Evolutionary conservation across 2,113 vertebrate genomes (phyloP).

Genomic region (Turnix velox): DNA sequence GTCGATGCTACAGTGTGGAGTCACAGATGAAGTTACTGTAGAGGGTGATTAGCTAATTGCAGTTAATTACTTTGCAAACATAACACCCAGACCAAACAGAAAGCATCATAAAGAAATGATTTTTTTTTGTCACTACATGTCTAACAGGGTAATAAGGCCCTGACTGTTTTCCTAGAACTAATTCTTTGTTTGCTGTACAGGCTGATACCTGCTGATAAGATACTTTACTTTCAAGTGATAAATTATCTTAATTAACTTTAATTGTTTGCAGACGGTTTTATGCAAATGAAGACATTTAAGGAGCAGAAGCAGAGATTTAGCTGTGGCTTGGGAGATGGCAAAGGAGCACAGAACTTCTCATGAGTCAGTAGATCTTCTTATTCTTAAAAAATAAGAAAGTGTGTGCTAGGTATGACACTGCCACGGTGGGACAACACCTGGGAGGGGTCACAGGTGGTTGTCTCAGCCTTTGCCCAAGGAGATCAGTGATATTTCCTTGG

Average conservation of each 20-base stretch:
- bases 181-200: constrained; percentile 64
- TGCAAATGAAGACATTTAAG: constrained; percentile 7
- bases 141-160: background rate
- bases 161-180: background rate
- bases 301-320: background rate
- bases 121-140: background rate
- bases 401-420: background rate
- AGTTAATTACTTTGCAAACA: constrained; percentile 54
- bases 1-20: background rate
- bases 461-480: background rate
- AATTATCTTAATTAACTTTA: constrained; percentile 74
- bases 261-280: constrained; percentile 61
- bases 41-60: constrained; percentile 63
- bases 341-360: background rate
- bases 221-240: constrained; percentile 59
- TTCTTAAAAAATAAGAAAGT: fast-evolving
- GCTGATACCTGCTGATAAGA: constrained; percentile 67
- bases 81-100: background rate
- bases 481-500: too few species aligned
- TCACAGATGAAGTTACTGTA: constrained; percentile 2
- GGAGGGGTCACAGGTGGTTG: fast-evolving
- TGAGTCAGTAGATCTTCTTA: fast-evolving
- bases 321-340: background rate
- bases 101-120: background rate
- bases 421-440: background rate